A percentile compares a stretch with the other conserved stretches of the same genome.
Conservation (phyloP, 2,888 invertebrate species). For the Drosophila prolongata region DNA sequence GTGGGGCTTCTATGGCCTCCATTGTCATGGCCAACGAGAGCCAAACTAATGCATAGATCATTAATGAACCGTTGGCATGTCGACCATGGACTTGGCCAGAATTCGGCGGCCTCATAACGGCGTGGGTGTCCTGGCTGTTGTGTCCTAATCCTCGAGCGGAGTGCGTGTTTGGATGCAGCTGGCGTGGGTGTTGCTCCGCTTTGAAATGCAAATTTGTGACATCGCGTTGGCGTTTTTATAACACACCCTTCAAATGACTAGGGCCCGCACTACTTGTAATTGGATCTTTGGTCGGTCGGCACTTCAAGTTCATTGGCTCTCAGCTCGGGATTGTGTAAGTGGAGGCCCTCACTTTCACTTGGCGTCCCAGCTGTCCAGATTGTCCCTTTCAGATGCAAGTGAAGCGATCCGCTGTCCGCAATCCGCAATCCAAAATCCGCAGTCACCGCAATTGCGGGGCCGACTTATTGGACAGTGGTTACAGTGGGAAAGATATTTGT, state of each 20-base stretch:
- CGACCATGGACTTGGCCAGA: conserved; percentile 15
- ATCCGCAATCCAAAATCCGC: conserved; percentile 19
- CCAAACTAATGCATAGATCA: conserved; percentile 66
- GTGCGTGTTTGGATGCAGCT: conserved; percentile 22
- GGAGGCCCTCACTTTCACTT: conserved; percentile 61
- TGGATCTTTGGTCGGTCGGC: conserved; percentile 35
- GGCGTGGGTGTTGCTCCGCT: conserved; percentile 31
- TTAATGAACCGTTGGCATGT: conserved; percentile 59
- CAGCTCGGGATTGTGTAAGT: conserved; percentile 35
- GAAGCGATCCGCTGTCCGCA: conserved; percentile 26
- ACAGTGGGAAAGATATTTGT: no score
- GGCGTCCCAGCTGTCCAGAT: conserved; percentile 1
- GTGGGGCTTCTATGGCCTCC: conserved; percentile 48
- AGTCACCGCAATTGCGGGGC: conserved; percentile 19
- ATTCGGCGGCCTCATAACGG: conserved; percentile 42
- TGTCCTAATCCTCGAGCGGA: conserved; percentile 21
- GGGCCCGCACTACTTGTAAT: conserved; percentile 22
- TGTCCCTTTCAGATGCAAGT: conserved; percentile 21
- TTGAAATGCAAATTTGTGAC: conserved; percentile 53
- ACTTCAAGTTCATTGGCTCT: conserved; percentile 65
- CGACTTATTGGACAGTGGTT: conserved; percentile 15
- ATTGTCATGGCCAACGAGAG: conserved; percentile 58
- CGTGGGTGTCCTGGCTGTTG: conserved; percentile 4
- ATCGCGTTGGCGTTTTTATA: conserved; percentile 59
- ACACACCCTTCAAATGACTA: not conserved